A percentile compares a stretch with the other conserved stretches of the same genome.
Conservation (phyloP, 1,140 invertebrate species). For the Holotrichia oblita region DNA sequence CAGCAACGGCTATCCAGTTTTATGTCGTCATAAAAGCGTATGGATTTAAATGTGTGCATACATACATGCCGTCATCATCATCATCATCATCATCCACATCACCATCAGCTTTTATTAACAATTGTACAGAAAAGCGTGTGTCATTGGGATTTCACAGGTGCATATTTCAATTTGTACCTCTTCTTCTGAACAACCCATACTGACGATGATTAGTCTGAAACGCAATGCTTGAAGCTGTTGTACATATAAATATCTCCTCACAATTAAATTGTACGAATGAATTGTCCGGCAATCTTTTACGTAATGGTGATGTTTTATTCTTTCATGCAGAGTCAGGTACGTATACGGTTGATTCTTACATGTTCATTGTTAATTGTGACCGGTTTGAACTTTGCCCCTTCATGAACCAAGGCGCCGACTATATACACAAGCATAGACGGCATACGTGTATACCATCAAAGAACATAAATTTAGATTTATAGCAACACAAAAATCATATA, state of each 20-base stretch:
- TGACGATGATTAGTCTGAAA: constrained; percentile 28
- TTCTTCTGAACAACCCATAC: not conserved
- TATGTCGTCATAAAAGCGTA: not conserved
- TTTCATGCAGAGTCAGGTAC: constrained; percentile 14
- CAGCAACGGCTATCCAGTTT: not conserved
- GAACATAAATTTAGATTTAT: constrained; percentile 39
- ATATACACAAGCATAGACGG: constrained; percentile 9
- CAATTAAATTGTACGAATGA: constrained; percentile 25
- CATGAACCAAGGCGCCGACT: constrained; percentile 21
- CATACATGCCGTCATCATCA: not conserved
- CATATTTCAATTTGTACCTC: constrained; percentile 13
- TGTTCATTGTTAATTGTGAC: constrained; percentile 40
- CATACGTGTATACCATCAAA: not conserved
- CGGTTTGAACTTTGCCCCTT: constrained; percentile 37
- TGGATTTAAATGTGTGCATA: not conserved
- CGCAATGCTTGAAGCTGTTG: not conserved
- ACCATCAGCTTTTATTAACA: constrained; percentile 1
- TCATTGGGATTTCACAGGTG: not conserved
- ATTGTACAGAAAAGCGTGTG: not conserved
- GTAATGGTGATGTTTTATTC: constrained; percentile 32
- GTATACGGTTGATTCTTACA: constrained; percentile 32
- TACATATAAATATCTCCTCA: constrained; percentile 13
- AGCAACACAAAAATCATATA: constrained; percentile 17
- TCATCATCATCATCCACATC: no score
- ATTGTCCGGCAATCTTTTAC: constrained; percentile 22